Evolutionary conservation across 92 coral and sea anemone genomes (phyloP).

Genomic region (Ricordea florida): DNA sequence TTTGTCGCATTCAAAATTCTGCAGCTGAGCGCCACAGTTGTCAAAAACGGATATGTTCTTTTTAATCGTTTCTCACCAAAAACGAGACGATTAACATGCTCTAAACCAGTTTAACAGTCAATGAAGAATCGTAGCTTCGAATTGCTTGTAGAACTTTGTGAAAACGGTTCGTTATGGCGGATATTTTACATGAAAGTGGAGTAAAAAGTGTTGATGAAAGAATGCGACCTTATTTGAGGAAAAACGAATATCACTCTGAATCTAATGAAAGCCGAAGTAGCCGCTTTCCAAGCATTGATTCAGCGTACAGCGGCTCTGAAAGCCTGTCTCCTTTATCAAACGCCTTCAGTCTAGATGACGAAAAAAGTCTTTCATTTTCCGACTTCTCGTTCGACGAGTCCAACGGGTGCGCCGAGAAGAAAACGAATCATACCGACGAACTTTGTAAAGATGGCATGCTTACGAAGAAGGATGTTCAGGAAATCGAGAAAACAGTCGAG

Average conservation of each 20-base stretch:
- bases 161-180: no score
- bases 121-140: no score
- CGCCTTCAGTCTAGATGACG: conserved; percentile 12
- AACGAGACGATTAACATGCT: no score
- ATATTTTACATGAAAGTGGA: no score
- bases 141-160: no score
- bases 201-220: no score
- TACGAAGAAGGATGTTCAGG: conserved; percentile 60
- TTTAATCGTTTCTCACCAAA: no score
- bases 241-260: not conserved
- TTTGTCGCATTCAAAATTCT: no score
- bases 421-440: not conserved
- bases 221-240: no score
- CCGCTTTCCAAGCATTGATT: conserved; percentile 42
- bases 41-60: no score
- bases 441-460: conserved; percentile 33
- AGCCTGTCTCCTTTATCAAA: conserved; percentile 14
- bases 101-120: no score
- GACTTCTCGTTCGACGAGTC: conserved; percentile 18
- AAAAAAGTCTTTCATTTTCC: conserved; percentile 2
- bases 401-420: not conserved
- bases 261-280: conserved; percentile 7
- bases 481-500: conserved; percentile 62
- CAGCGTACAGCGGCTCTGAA: conserved; percentile 19
- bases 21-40: no score